These are phyloP conservation scores for Brachylomia viminalis DNA, from an alignment of 2,888 invertebrate genomes.

Conservation along the genomic window DNA sequence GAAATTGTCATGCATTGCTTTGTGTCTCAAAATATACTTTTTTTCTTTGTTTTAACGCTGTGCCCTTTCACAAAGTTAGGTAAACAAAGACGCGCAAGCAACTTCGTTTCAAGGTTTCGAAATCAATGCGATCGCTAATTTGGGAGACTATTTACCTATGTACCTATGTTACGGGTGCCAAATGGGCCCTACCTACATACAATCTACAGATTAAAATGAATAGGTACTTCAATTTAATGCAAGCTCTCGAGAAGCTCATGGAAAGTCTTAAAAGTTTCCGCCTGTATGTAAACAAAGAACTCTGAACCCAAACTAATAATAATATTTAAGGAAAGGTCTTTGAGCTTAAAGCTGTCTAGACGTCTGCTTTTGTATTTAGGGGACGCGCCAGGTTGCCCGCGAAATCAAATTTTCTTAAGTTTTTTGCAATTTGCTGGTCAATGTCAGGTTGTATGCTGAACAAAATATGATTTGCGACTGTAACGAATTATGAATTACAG, in stretches of 20 bases:
- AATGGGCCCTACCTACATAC: background rate
- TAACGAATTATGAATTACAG: too few relatives aligned
- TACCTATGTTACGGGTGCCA: background rate
- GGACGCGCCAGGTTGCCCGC: too few relatives aligned
- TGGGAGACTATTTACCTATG: background rate
- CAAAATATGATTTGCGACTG: too few relatives aligned
- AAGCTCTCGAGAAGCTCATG: slow-evolving; percentile 1
- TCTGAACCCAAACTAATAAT: slow-evolving; percentile 19
- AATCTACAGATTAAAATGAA: background rate
- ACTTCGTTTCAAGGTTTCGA: background rate
- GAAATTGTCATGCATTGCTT: background rate
- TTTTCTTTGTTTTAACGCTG: slow-evolving; percentile 7
- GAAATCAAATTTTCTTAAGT: too few relatives aligned
- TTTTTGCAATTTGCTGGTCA: too few relatives aligned
- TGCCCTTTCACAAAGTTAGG: background rate
- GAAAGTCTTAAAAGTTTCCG: slow-evolving; percentile 9
- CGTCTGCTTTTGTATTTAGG: slow-evolving; percentile 2
- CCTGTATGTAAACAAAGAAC: slow-evolving; percentile 25
- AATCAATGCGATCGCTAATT: slow-evolving; percentile 8
- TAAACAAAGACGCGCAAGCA: slow-evolving; percentile 2
- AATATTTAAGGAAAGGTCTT: slow-evolving; percentile 34
- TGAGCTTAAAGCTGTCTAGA: slow-evolving; percentile 46
- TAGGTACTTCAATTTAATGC: background rate
- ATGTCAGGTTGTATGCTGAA: too few relatives aligned
- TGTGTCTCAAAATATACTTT: slow-evolving; percentile 12